phyloP scores from a whole-genome alignment of 2,797 vertebrate species.

The Cuniculus paca region DNA sequence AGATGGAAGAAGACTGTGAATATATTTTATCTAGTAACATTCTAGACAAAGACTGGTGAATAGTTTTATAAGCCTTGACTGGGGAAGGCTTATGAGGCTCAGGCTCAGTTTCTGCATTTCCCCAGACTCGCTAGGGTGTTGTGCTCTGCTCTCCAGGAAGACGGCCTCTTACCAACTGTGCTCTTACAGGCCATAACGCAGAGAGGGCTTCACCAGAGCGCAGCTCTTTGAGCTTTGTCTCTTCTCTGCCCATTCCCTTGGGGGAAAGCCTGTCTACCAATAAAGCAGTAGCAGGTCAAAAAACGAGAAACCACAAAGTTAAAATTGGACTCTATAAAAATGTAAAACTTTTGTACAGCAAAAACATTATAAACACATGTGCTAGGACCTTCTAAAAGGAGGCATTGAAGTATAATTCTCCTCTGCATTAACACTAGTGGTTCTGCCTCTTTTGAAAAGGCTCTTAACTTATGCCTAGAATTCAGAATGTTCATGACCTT shows the following conservation, averaged over 20 bases:
- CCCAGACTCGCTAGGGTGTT: neutral
- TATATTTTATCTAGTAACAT: slow-evolving; percentile 5
- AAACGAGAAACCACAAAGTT: neutral
- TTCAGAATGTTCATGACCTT: neutral
- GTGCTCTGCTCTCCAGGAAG: neutral
- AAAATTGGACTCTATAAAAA: slow-evolving; percentile 36
- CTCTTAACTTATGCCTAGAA: neutral
- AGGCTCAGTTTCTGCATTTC: neutral
- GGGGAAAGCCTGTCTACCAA: neutral
- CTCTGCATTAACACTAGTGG: neutral
- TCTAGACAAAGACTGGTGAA: neutral
- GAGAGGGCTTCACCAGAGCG: neutral
- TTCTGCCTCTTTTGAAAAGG: neutral
- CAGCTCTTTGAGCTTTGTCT: neutral
- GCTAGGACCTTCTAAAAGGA: neutral
- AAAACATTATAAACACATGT: neutral
- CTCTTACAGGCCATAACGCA: neutral
- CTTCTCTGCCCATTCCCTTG: neutral
- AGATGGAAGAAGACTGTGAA: neutral
- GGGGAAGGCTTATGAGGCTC: neutral
- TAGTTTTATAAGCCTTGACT: neutral
- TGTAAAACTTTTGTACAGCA: neutral
- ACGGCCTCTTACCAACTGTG: neutral
- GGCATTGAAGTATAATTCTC: neutral
- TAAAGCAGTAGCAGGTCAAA: neutral